A percentile compares a stretch with the other conserved stretches of the same genome.
phyloP scores from a whole-genome alignment of 2,797 vertebrate genomes.

The Enteromius unitaeniatus region DNA sequence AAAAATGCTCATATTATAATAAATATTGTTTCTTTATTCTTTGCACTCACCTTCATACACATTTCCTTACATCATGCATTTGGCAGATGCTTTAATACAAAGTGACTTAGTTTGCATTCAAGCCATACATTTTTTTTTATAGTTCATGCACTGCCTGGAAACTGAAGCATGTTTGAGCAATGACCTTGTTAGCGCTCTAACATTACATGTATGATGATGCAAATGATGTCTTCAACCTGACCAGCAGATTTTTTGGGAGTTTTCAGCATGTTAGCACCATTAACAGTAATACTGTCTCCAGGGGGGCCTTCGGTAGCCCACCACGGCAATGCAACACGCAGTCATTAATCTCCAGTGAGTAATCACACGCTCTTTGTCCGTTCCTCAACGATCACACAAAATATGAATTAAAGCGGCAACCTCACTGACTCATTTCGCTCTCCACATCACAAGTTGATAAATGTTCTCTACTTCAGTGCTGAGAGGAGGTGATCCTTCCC shows the following conservation, averaged over 20 bases:
- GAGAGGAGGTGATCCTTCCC: slow-evolving; percentile 18
- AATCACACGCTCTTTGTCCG: slow-evolving; percentile 54
- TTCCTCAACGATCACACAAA: slow-evolving; percentile 60
- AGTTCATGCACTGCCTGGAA: neutral
- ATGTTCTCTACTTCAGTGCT: slow-evolving; percentile 35
- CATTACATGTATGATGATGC: neutral
- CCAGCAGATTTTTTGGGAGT: slow-evolving; percentile 5
- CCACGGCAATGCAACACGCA: slow-evolving; percentile 46
- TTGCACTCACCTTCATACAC: neutral
- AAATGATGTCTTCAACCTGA: slow-evolving; percentile 15
- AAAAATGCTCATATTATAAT: too few species aligned
- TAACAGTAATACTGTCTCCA: slow-evolving; percentile 68
- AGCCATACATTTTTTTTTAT: neutral
- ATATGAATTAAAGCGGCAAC: slow-evolving; percentile 67
- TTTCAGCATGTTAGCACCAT: slow-evolving; percentile 66
- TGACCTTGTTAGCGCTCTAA: neutral
- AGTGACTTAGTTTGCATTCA: neutral
- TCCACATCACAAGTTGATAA: slow-evolving; percentile 44
- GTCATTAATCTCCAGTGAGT: slow-evolving; percentile 65
- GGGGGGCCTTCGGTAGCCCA: slow-evolving; percentile 28
- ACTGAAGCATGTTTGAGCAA: neutral
- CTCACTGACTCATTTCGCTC: slow-evolving; percentile 39
- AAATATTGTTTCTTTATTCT: too few species aligned
- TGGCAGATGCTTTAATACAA: neutral
- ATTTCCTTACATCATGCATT: slow-evolving; percentile 1